A percentile compares a stretch with the other conserved stretches of the same genome.
These are phyloP conservation scores for Phataginus tricuspis DNA, from an alignment of 2,797 vertebrate species.

Conservation along the genomic window DNA sequence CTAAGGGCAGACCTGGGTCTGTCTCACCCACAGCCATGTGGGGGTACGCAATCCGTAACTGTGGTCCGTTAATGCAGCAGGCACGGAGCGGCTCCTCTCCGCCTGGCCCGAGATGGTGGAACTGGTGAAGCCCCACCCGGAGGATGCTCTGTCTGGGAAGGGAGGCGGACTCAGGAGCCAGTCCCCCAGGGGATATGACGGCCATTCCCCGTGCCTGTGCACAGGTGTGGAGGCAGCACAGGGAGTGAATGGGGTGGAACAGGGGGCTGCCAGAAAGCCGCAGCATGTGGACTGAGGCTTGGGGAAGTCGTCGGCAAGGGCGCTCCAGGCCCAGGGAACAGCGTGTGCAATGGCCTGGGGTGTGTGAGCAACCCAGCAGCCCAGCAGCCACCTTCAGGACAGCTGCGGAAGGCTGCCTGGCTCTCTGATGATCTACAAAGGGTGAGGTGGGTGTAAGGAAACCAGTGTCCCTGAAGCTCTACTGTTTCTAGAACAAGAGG, in stretches of 20 bases:
- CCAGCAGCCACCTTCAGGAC: background rate
- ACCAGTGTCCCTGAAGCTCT: background rate
- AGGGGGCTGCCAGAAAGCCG: background rate
- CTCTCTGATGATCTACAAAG: background rate
- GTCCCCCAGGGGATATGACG: fast-evolving
- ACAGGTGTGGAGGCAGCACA: background rate
- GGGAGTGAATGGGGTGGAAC: no score
- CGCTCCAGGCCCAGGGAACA: background rate
- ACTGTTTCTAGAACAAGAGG: background rate
- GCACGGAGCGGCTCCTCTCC: background rate
- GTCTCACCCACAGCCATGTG: background rate
- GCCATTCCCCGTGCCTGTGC: background rate
- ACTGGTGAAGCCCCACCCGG: fast-evolving
- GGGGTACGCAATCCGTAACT: fast-evolving
- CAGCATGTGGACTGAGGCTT: background rate
- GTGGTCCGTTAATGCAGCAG: fast-evolving
- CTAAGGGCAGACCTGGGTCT: background rate
- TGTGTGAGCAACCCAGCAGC: background rate
- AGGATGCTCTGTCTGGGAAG: background rate
- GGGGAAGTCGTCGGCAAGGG: background rate
- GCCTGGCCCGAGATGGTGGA: no score
- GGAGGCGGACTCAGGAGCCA: background rate
- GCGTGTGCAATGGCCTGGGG: background rate
- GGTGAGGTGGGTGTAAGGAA: background rate
- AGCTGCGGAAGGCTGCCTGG: background rate